A percentile compares a stretch with the other conserved stretches of the same genome.
Conservation (phyloP, 2,888 invertebrate genomes). For the Dryadula phaetusa region DNA sequence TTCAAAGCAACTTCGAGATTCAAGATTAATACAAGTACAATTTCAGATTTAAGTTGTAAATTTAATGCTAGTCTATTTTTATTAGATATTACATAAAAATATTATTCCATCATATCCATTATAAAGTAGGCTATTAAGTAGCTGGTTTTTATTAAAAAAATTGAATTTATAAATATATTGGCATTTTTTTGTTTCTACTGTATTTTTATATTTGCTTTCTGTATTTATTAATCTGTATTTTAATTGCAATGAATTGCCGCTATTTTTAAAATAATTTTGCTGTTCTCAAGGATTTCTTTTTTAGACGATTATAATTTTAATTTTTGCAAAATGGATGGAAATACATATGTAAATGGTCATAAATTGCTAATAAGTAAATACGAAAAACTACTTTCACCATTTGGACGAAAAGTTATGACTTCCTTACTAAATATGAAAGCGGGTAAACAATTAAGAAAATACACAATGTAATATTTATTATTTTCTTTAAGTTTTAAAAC, state of each 20-base stretch:
- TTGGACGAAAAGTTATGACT: constrained; percentile 65
- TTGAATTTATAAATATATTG: too few species aligned
- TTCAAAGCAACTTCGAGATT: too few species aligned
- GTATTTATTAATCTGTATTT: not conserved
- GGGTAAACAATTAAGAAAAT: constrained; percentile 41
- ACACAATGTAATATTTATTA: not conserved
- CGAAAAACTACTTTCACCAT: constrained; percentile 60
- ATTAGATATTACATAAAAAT: too few species aligned
- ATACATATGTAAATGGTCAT: not conserved
- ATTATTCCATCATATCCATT: too few species aligned
- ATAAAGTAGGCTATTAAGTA: too few species aligned
- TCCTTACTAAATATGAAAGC: constrained; percentile 55
- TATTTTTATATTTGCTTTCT: not conserved
- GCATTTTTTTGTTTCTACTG: too few species aligned
- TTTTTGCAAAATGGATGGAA: constrained; percentile 20
- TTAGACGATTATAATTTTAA: not conserved
- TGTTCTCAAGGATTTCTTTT: not conserved
- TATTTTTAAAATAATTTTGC: not conserved
- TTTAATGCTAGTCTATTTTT: too few species aligned
- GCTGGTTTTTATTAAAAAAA: too few species aligned
- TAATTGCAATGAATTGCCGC: not conserved
- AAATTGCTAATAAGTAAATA: constrained; percentile 43
- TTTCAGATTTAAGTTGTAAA: too few species aligned
- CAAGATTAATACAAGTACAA: too few species aligned
- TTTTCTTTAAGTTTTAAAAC: not conserved